A percentile compares a stretch with the other conserved stretches of the same genome.
phyloP scores from a whole-genome alignment of 2,888 invertebrate genomes.

The Drosophila ustulata region DNA sequence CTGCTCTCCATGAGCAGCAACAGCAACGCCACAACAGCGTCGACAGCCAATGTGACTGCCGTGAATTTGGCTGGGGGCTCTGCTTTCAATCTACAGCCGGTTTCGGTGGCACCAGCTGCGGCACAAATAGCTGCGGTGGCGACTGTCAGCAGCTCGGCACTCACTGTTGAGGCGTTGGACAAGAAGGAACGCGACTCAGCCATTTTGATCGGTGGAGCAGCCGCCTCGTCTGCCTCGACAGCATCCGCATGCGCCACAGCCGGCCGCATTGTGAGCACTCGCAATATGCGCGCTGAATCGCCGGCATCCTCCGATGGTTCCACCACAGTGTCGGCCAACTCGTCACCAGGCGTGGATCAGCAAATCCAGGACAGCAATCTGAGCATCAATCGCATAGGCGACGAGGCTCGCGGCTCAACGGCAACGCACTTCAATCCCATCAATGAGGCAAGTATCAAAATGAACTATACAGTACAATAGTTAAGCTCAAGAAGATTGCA shows the following conservation, averaged over 20 bases:
- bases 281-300: slow-evolving; percentile 78
- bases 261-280: slow-evolving; percentile 47
- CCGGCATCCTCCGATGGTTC: slow-evolving; percentile 88
- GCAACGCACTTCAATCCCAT: slow-evolving; percentile 84
- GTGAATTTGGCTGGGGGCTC: slow-evolving; percentile 51
- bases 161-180: slow-evolving; percentile 73
- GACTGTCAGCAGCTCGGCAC: slow-evolving; percentile 41
- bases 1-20: slow-evolving; percentile 81
- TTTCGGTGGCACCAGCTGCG: slow-evolving; percentile 52
- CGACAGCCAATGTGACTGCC: slow-evolving; percentile 31
- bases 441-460: slow-evolving; percentile 78
- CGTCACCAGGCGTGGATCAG: slow-evolving; percentile 90
- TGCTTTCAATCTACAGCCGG: slow-evolving; percentile 62
- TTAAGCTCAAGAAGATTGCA: no score
- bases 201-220: slow-evolving; percentile 21
- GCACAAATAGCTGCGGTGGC: slow-evolving; percentile 36
- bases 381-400: slow-evolving; percentile 75
- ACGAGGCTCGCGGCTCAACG: slow-evolving; percentile 20
- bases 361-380: slow-evolving; percentile 85
- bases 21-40: slow-evolving; percentile 16
- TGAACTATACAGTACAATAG: no score
- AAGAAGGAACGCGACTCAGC: slow-evolving; percentile 71
- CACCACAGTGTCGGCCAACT: slow-evolving; percentile 94
- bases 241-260: slow-evolving; percentile 33
- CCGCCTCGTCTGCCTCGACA: slow-evolving; percentile 40